Evolutionary conservation across 1,140 invertebrate species (phyloP).

Genomic region (Drosophila mauritiana): DNA sequence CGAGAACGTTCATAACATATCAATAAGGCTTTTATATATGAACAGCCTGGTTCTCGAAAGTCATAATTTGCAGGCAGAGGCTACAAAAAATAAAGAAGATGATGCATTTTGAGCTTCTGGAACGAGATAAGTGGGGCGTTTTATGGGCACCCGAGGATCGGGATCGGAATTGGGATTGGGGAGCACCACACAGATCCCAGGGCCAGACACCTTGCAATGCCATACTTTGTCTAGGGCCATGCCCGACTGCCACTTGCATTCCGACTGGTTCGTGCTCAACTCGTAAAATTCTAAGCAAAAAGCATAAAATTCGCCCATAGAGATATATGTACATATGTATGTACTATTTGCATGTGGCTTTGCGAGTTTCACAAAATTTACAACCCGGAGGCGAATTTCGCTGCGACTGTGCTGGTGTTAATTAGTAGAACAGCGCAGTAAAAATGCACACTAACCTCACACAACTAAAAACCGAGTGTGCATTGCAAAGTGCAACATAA

Average conservation of each 20-base stretch:
- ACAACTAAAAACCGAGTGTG: constrained; percentile 50
- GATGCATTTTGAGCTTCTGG: neutral
- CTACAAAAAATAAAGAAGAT: neutral
- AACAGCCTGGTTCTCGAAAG: constrained; percentile 6
- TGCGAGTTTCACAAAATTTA: constrained; percentile 45
- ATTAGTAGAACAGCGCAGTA: constrained; percentile 60
- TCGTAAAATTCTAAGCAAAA: constrained; percentile 43
- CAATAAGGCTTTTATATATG: constrained; percentile 15
- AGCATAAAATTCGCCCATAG: constrained; percentile 54
- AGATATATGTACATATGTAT: constrained; percentile 1
- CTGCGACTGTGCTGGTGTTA: constrained; percentile 58
- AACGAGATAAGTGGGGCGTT: neutral
- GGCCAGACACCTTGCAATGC: constrained; percentile 35
- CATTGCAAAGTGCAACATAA: constrained; percentile 49
- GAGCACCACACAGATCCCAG: constrained; percentile 5
- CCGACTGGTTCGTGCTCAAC: constrained; percentile 33
- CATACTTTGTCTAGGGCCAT: constrained; percentile 44
- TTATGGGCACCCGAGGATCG: constrained; percentile 6
- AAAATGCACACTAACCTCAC: constrained; percentile 68
- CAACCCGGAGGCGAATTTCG: constrained; percentile 31
- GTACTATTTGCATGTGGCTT: constrained; percentile 25
- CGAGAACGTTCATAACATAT: constrained; percentile 3
- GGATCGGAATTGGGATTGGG: neutral
- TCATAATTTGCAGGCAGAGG: constrained; percentile 14
- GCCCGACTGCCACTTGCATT: constrained; percentile 48